Percentiles rank a stretch among this genome's conserved stretches.
These are phyloP conservation scores for Xenopus borealis DNA, from an alignment of 2,113 vertebrate genomes.

Conservation along the genomic window DNA sequence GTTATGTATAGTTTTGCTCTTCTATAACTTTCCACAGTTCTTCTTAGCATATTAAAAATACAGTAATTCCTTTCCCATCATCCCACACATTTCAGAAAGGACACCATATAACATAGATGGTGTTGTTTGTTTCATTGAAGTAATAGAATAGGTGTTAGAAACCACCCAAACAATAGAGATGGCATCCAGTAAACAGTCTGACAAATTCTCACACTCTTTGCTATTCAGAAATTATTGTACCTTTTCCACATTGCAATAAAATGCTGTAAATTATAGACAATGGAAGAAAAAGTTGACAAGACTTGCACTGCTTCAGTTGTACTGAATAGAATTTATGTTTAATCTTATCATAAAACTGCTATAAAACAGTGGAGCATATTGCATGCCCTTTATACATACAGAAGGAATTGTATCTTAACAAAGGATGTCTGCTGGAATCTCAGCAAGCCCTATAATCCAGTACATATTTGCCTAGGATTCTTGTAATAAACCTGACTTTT, in stretches of 20 bases:
- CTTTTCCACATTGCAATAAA: slow-evolving; percentile 32
- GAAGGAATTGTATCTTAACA: slow-evolving; percentile 25
- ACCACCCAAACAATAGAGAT: slow-evolving; percentile 74
- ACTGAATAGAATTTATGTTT: slow-evolving; percentile 43
- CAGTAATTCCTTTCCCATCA: slow-evolving; percentile 91
- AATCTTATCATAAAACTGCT: slow-evolving; percentile 7
- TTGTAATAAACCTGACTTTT: slow-evolving; percentile 36
- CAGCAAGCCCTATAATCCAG: neutral
- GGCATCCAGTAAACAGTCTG: neutral
- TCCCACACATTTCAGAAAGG: slow-evolving; percentile 93
- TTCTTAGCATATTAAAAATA: slow-evolving; percentile 94
- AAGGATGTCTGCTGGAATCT: slow-evolving; percentile 19
- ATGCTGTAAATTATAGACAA: slow-evolving; percentile 29
- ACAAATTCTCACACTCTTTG: neutral
- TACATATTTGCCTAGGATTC: slow-evolving; percentile 12
- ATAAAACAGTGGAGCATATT: slow-evolving; percentile 26
- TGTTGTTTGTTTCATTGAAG: slow-evolving; percentile 79
- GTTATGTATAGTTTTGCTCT: slow-evolving; percentile 88
- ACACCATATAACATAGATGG: slow-evolving; percentile 92
- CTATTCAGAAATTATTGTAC: neutral
- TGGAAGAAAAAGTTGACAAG: slow-evolving; percentile 37
- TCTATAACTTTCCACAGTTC: slow-evolving; percentile 80
- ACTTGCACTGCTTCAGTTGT: slow-evolving; percentile 27
- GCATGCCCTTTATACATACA: slow-evolving; percentile 35
- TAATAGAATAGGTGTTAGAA: too few species aligned